Base-by-base conservation (phyloP, 2,888 invertebrate species). In the Polydrusus cervinus region DNA sequence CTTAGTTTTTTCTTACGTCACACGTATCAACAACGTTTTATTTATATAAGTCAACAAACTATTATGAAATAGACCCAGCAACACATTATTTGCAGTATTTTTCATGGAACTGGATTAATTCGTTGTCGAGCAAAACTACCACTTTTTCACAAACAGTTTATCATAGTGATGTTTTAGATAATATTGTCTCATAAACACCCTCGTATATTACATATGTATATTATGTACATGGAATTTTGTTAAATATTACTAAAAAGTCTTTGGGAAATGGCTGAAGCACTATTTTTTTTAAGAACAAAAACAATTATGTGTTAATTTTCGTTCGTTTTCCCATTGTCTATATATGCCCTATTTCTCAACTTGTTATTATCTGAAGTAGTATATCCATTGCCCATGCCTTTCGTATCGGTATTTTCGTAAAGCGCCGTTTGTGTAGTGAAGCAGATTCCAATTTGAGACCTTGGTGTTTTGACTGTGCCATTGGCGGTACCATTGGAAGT, bases 291-390 rank as follows among this genome's bases (percentile, higher is more conserved):
- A n/a, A 60, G 8, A 57, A 57, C 1, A 6, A 38, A 16, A 38
- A 60, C 11, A 16, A 18, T 16, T 38, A 38, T 13, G 14, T 60
- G 38, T 11, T 38, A 38, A 5, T 14, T 13, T 18, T 25, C 38
- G 6, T 60, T 60, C 38, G 18, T 25, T 60, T 60, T 38, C 34
- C 38, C 57, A 16, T 38, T 34, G 76, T 88, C 87, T 73, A 89
- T 88, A 79, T 88, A 89, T 14, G 88, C 89, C 20, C 90, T 85
- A 75, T 89, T 89, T 78, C 89, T 86, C 13, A 90, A 79, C 8
- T 86, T 86, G 30, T 83, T 85, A 75, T 87, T 87, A n/a, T 83
- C 82, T 14, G 83, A 81, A 9, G 89, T 86, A 57, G 89, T 89
- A 82, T 89, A 90, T 20, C 89, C 89, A 13, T 89, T 89, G 1